Evolutionary conservation across 2,113 vertebrate genomes (phyloP), one percentile per base, ranked within the genome.

Genomic region (Sapayoa aenigma): DNA sequence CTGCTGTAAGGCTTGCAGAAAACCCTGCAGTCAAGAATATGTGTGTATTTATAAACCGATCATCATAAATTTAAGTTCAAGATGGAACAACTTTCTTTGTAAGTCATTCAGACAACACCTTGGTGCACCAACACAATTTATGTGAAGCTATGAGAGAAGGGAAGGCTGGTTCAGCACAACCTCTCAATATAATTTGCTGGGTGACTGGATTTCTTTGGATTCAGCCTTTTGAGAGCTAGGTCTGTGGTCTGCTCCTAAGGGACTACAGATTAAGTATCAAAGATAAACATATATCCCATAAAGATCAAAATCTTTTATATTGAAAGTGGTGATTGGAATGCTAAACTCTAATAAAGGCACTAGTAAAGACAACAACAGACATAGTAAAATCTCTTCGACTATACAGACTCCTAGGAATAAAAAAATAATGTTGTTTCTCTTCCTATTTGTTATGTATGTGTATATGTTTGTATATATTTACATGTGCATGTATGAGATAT

Each of bases 91-190:
- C 5, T 62, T 75, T 33, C 14, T 62, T 67, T 31, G 4, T 18
- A 84, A 77, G 28, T 14, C 25, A 4, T 73, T 79, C 37, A 52
- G 49, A 44, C 12, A 49, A 31, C 19, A 65, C 16, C 65, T 62
- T 58, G 5, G 15, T 66, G 11, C 44, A 49, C 25, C 9, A 80
- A 14, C 25, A 39, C 15, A 46, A 24, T 5, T 76, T 42, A 30
- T 0, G 0, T 27, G 16, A 21, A 91, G 3, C 12, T 42, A 12
- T 7, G 30, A 65, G 37, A 84, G 66, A 65, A 67, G 14, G 9
- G 11, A 65, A 59, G 25, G 15, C 11, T 79, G 9, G 6, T n/a
- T 27, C 55, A 44, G 20, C 47, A 71, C 12, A 30, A 11, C 28
- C 12, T 67, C 31, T 80, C 3, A 3, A 14, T 2, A 1, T 68